Percentiles rank a stretch among this genome's conserved stretches.
These are phyloP conservation scores for Drosophila melanosoma DNA, from an alignment of 2,888 invertebrate species.

Conservation along the genomic window DNA sequence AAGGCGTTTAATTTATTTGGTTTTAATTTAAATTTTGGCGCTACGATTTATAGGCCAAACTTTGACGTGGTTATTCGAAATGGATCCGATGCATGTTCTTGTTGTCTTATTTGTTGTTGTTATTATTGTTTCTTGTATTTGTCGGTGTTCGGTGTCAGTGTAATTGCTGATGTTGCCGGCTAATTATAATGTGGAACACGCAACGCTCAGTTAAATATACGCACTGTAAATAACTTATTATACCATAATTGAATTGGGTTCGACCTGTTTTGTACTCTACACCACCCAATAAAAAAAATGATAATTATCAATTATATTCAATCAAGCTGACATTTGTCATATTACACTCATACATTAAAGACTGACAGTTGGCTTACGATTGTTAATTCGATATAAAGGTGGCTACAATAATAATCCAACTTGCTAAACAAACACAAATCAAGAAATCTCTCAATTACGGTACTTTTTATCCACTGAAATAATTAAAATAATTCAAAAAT, in stretches of 20 bases:
- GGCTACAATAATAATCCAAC: neutral
- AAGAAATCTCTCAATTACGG: neutral
- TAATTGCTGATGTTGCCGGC: conserved; percentile 45
- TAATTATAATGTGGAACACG: conserved; percentile 74
- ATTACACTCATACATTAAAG: neutral
- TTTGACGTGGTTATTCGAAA: conserved; percentile 68
- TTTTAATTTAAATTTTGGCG: conserved; percentile 80
- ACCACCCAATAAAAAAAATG: neutral
- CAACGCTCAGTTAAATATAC: conserved; percentile 57
- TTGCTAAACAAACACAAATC: neutral
- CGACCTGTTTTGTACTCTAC: conserved; percentile 19
- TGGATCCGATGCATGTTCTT: conserved; percentile 47
- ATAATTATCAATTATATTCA: neutral
- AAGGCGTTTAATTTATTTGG: conserved; percentile 82
- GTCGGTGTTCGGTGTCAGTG: conserved; percentile 6
- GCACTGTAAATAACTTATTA: conserved; percentile 39
- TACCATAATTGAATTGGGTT: neutral
- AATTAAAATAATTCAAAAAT: too few species aligned
- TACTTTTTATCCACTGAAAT: too few species aligned
- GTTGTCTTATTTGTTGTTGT: conserved; percentile 14
- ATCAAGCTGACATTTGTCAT: neutral
- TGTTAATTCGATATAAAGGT: neutral
- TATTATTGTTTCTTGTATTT: conserved; percentile 17
- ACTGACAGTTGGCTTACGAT: neutral
- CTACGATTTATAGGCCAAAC: conserved; percentile 79